Evolutionary conservation across 2,888 invertebrate species (phyloP), one percentile per base, ranked within the genome.

Genomic region (Apamea epomidion): DNA sequence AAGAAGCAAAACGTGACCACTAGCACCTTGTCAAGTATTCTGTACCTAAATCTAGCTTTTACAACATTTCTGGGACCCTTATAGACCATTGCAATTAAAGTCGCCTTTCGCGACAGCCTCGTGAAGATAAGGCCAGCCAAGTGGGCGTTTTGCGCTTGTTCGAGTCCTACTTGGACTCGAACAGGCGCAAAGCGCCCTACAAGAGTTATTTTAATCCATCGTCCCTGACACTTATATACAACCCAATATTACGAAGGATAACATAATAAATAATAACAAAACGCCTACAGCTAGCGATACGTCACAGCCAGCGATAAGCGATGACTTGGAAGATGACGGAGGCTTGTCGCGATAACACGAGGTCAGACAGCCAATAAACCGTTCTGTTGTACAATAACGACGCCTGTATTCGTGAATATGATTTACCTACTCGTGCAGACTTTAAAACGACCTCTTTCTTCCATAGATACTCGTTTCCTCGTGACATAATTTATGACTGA

Each of bases 331-430:
- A 91, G 91, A 92, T 94, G 94, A 94, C 93, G 94, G 86, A 95
- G 96, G 96, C 96, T 95, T 94, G 96, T 86, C 95, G 92, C 93
- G 96, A 96, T 96, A 96, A 93, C 93, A 88, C 93, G 94, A 94
- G 96, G 96, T 96, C 95, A 95, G 92, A 93, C 92, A 92, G 92
- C 92, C 92, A 94, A 93, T 93, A 92, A 94, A 93, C 91, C 89
- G 90, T 90, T 92, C 83, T 83, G 78, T 81, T 81, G 74, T 81
- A 90, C 90, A 90, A 87, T 85, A 86, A 84, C 84, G 91, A 92
- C 91, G 90, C 91, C 91, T 93, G 92, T 94, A 90, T 92, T 92
- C 90, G 90, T 90, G 87, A 92, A 91, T 91, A 94, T 91, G 91
- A 94, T 93, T 93, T 94, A 91, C 91, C 91, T 91, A 90, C 90